These are phyloP conservation scores for Cyrtonyx montezumae DNA, from an alignment of 2,113 vertebrate genomes.

Conservation along the genomic window DNA sequence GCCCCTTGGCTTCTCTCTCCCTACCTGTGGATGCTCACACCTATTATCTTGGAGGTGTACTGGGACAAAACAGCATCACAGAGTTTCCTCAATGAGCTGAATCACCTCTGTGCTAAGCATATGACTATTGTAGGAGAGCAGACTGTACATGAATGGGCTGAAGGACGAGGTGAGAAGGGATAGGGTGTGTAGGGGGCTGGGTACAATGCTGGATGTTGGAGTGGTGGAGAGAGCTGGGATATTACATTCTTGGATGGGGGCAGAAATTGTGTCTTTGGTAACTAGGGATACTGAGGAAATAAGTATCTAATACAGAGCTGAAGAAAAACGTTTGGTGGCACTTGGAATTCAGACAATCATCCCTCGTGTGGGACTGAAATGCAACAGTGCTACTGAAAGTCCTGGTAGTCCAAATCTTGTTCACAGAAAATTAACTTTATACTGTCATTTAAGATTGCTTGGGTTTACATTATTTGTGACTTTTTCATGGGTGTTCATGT, in stretches of 20 bases:
- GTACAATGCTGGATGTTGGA: not conserved
- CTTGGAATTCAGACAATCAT: not conserved
- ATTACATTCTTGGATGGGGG: not conserved
- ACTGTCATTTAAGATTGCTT: not conserved
- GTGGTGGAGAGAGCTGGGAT: not conserved
- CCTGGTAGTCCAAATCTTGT: not conserved
- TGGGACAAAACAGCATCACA: not conserved
- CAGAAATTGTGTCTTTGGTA: not conserved
- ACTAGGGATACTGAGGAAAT: not conserved
- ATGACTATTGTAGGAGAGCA: not conserved
- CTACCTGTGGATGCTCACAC: not conserved
- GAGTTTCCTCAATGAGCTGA: not conserved
- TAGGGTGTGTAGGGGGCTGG: not conserved
- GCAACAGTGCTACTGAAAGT: rapidly evolving
- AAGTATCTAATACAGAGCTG: not conserved
- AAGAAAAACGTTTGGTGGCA: not conserved
- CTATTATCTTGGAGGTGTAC: not conserved
- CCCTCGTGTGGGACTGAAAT: not conserved
- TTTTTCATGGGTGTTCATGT: constrained; percentile 6
- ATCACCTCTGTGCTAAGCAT: rapidly evolving
- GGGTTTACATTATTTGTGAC: constrained; percentile 19
- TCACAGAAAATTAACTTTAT: not conserved
- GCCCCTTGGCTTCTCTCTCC: not conserved
- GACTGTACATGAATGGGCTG: not conserved
- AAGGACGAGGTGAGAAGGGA: not conserved